Evolutionary conservation across 1,140 invertebrate genomes (phyloP).

Genomic region (Xylocopa sonorina): DNA sequence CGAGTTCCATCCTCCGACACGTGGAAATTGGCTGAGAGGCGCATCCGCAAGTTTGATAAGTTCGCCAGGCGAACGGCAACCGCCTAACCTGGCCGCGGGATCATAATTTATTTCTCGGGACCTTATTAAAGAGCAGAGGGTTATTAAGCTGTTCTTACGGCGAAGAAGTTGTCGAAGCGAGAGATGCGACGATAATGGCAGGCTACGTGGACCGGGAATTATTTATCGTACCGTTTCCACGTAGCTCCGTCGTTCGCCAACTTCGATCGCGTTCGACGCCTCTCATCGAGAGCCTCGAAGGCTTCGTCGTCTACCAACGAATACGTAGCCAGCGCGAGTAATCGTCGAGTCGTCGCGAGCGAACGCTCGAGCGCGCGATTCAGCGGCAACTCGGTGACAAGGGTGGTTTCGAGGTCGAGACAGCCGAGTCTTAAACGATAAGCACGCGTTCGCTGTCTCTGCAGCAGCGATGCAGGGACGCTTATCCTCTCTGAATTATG

Average conservation of each 20-base stretch:
- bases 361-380: too few species aligned
- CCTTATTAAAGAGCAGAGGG: background rate
- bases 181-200: constrained; percentile 8
- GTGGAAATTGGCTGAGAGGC: background rate
- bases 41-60: constrained; percentile 7
- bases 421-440: background rate
- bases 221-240: background rate
- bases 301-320: too few species aligned
- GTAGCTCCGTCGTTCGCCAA: too few species aligned
- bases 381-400: too few species aligned
- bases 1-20: background rate
- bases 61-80: background rate
- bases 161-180: background rate
- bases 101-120: constrained; percentile 20
- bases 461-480: background rate
- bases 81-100: background rate
- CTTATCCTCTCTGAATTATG: background rate
- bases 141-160: constrained; percentile 1
- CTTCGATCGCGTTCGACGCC: background rate
- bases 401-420: background rate
- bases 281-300: too few species aligned
- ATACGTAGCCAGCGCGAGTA: too few species aligned
- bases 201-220: background rate
- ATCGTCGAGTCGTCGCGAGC: too few species aligned
- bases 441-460: background rate